These are phyloP conservation scores for Melitaea athalia DNA, from an alignment of 2,888 invertebrate species.

Conservation along the genomic window DNA sequence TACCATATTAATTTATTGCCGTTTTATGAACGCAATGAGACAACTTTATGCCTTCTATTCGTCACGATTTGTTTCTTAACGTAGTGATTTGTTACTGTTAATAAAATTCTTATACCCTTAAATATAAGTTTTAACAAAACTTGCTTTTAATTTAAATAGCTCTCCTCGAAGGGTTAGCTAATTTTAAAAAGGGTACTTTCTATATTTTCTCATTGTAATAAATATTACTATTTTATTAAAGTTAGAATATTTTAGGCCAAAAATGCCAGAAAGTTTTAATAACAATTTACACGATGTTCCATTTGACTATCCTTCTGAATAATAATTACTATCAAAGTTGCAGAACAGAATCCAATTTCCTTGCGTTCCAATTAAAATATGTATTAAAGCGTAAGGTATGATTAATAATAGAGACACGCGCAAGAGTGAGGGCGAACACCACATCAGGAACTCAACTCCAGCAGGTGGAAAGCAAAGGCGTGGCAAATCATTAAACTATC, in stretches of 20 bases:
- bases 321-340: background rate
- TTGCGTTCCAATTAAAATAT: conserved; percentile 3
- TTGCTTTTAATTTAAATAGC: too few relatives aligned
- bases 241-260: too few relatives aligned
- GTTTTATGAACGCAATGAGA: too few relatives aligned
- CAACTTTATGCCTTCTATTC: background rate
- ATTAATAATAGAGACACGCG: conserved; percentile 28
- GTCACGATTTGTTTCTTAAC: background rate
- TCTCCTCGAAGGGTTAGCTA: too few relatives aligned
- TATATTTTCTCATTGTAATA: too few relatives aligned
- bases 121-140: too few relatives aligned
- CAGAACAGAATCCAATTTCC: background rate
- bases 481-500: conserved; percentile 45
- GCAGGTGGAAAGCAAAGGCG: conserved; percentile 42
- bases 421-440: conserved; percentile 18
- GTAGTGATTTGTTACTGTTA: background rate
- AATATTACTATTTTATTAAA: too few relatives aligned
- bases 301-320: background rate
- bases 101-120: background rate
- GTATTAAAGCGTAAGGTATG: conserved; percentile 7
- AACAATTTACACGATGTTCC: background rate
- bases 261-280: too few relatives aligned
- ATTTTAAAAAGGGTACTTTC: too few relatives aligned
- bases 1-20: too few relatives aligned
- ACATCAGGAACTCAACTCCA: conserved; percentile 42